phyloP scores from a whole-genome alignment of 2,888 invertebrate genomes.

The Molorchus minor region DNA sequence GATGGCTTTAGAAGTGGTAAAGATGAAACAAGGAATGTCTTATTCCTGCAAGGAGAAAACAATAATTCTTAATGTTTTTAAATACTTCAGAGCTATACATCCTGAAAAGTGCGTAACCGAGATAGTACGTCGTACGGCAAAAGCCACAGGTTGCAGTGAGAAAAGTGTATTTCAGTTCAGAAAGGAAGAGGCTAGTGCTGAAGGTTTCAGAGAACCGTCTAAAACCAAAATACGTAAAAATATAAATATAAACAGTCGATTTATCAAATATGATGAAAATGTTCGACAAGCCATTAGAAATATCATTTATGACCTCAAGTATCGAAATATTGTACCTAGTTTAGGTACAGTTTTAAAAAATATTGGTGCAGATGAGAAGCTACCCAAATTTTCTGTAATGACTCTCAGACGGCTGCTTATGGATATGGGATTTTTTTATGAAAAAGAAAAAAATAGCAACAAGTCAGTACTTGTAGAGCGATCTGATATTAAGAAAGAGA shows the following conservation, averaged over 20 bases:
- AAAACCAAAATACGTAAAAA: conserved; percentile 59
- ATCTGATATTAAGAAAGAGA: conserved; percentile 20
- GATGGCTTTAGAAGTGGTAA: conserved; percentile 54
- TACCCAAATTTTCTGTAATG: conserved; percentile 61
- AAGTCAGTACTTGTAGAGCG: conserved; percentile 59
- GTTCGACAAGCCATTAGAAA: conserved; percentile 57
- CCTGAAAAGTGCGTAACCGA: conserved; percentile 59
- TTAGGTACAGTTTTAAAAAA: conserved; percentile 58
- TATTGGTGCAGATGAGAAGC: conserved; percentile 50
- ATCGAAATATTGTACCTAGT: conserved; percentile 56
- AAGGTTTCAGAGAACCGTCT: conserved; percentile 59
- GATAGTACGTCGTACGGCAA: conserved; percentile 57
- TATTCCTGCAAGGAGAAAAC: conserved; percentile 61
- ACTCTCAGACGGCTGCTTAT: conserved; percentile 57
- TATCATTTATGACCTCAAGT: conserved; percentile 59
- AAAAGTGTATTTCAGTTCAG: conserved; percentile 61
- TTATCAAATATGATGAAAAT: conserved; percentile 58
- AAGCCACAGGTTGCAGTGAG: conserved; percentile 61
- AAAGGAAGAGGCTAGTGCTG: conserved; percentile 59
- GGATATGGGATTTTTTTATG: conserved; percentile 61
- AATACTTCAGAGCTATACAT: conserved; percentile 57
- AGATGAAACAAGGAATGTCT: conserved; percentile 62
- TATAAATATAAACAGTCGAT: conserved; percentile 59
- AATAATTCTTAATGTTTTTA: conserved; percentile 61
- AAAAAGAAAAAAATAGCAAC: conserved; percentile 54